These are phyloP conservation scores for crab-eating macaque (Macaca fascicularis) DNA, from an alignment of 2,113 vertebrate genomes.

Conservation along the genomic window DNA sequence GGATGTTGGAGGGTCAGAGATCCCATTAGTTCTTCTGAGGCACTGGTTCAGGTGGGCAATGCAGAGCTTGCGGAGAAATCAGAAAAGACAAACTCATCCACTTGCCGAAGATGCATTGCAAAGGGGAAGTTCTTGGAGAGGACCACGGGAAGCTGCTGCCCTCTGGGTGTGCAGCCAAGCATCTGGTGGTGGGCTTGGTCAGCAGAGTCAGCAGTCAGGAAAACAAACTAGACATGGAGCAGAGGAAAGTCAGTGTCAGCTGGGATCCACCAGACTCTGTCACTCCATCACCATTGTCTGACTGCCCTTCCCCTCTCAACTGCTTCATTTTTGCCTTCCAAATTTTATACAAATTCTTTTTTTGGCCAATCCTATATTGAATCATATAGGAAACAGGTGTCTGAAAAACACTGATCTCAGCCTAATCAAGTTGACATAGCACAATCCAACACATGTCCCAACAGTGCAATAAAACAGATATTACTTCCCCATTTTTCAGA, in stretches of 20 bases:
- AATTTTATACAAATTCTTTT: neutral
- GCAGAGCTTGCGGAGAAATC: neutral
- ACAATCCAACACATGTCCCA: neutral
- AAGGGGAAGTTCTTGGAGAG: neutral
- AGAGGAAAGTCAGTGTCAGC: neutral
- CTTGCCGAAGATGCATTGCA: neutral
- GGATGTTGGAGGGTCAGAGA: neutral
- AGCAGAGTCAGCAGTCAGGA: neutral
- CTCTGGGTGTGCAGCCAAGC: neutral
- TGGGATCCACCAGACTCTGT: neutral
- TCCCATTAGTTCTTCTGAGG: neutral
- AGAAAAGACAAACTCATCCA: neutral
- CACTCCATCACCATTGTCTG: neutral
- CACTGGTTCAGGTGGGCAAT: neutral
- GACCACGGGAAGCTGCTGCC: neutral
- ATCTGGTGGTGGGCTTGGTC: neutral
- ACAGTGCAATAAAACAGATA: neutral
- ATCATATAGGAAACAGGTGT: neutral
- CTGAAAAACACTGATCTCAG: neutral
- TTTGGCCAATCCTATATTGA: neutral
- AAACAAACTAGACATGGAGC: neutral
- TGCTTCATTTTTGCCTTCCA: neutral
- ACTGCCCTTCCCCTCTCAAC: neutral
- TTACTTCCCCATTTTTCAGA: neutral
- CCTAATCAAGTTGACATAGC: neutral